Evolutionary conservation across 2,113 vertebrate species (phyloP).

Genomic region (Brienomyrus longianalis): DNA sequence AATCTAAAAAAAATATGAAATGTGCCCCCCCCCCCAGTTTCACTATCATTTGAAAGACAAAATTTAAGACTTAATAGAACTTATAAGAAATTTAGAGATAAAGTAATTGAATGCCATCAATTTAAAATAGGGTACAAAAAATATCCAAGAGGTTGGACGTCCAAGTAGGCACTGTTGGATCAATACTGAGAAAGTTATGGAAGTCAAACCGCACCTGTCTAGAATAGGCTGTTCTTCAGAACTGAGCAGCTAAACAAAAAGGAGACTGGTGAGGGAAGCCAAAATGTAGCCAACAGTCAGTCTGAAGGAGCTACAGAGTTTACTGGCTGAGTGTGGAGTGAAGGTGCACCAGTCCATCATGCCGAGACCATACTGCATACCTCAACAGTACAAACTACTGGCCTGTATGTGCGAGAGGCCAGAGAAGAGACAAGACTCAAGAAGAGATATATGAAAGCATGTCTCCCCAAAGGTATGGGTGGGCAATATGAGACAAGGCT

Average conservation of each 20-base stretch:
- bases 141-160: neutral
- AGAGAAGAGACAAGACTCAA: neutral
- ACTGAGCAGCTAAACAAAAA: neutral
- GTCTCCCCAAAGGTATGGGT: neutral
- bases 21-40: neutral
- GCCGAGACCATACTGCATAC: neutral
- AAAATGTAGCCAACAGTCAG: neutral
- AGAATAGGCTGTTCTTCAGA: neutral
- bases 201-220: neutral
- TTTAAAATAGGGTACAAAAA: neutral
- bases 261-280: neutral
- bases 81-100: neutral
- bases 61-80: neutral
- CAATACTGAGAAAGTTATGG: neutral
- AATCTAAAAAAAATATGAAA: neutral
- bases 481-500: neutral
- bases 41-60: neutral
- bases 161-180: neutral
- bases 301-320: neutral
- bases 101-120: neutral
- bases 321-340: neutral
- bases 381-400: neutral
- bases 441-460: neutral
- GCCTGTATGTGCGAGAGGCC: neutral
- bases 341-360: neutral